Base-by-base conservation (phyloP, 2,113 vertebrate species). In the Scortum barcoo region DNA sequence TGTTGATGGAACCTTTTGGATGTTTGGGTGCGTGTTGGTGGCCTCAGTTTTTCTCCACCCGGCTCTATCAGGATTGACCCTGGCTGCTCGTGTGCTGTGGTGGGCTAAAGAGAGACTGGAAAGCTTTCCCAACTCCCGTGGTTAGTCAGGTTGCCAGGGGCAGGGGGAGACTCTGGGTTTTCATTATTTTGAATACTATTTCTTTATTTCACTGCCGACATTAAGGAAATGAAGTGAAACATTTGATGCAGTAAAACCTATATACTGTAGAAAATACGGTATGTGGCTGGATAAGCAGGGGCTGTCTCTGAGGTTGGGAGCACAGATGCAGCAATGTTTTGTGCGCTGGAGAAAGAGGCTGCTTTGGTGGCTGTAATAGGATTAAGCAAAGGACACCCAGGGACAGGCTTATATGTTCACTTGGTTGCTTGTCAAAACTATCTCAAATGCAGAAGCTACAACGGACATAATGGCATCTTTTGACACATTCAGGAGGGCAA, bases 371-470 rank as follows among this genome's bases (percentile, higher is more conserved):
- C 72, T 83, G 68, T 94, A 93, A 94, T 91, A 92, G 93, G 93
- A 94, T 94, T 94, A 92, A 51, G 81, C 76, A 76, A 40, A 83
- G 92, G 91, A 94, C 94, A 94, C 93, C 91, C 93, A 91, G 89
- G 82, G 92, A 90, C 81, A 81, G 81, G 88, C 87, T 91, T 92
- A 87, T 89, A 88, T 88, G 87, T 86, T 94, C 91, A 90, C 89
- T 92, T 82, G 87, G 88, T 88, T 91, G 83, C 78, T 81, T 86
- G 86, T 92, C 89, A 81, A 90, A 90, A 79, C 80, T 85, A 75
- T 89, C 88, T 84, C 65, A 84, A 92, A 90, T 81, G 87, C 84
- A 74, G 62, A 84, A 71, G 78, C 67, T 46, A 85, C 78, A 88
- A 84, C 80, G 82, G 79, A 68, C 80, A 83, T 82, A 88, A 81